Evolutionary conservation across 2,888 invertebrate genomes (phyloP), one percentile per base, ranked within the genome.

Genomic region (Metacarcinus magister): DNA sequence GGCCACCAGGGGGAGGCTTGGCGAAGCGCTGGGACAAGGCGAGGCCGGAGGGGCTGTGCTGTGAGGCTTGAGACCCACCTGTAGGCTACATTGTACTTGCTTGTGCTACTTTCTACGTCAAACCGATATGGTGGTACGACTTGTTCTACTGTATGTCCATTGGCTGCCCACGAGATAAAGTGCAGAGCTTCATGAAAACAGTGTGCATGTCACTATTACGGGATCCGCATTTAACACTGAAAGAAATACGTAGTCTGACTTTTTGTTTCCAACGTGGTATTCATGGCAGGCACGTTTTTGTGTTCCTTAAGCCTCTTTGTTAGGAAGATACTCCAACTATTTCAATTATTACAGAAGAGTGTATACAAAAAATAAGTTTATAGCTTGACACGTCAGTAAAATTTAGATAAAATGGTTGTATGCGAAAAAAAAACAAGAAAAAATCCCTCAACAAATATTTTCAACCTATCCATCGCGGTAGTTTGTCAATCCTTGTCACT

Each of bases 1-100:
- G 87, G 87, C 32, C 87, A 19, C 87, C 39, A 39, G 87, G 87
- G 87, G 87, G 87, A 87, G 39, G 87, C 87, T 87, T 87, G 87
- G 87, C 87, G 87, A 87, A 39, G 87, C 28, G 87, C 87, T 16
- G 87, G 39, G 39, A 87, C 87, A 87, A 39, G 87, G 10, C 39
- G 19, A n/a, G 87, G 87, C 32, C 87, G 16, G 28, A 32, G 32
- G 87, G 87, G 28, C 39, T 32, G 87, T 19, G 87, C 13, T 16
- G 87, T n/a, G 39, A 39, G 87, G 13, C 87, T 16, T 87, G 39
- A 39, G 39, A 87, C 8, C 67, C 87, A 75, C 10, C 75, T 28
- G 28, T 28, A 28, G 75, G n/a, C 28, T 75, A 4, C 23, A 60
- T 5, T 60, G 60, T 60, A 60, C 23, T 60, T 60, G 60, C 60